Evolutionary conservation across 2,113 vertebrate species (phyloP), one percentile per base, ranked within the genome.

Genomic region (Perccottus glenii): DNA sequence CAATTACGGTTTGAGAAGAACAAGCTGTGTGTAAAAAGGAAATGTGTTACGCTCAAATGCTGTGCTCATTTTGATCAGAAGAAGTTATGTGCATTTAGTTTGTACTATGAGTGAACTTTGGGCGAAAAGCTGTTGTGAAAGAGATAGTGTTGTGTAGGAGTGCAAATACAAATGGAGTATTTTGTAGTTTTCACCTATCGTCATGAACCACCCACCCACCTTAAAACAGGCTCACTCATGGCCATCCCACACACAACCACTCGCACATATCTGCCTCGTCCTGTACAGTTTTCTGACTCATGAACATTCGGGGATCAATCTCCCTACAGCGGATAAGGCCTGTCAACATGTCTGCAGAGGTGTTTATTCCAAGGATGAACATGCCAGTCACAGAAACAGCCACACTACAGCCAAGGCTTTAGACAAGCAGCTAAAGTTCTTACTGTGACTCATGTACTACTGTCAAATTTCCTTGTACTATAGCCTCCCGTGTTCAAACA

Each of bases 101-200:
- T 46, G 48, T 33, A 60, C 42, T 16, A 35, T 67, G 44, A 60
- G n/a, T 60, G 38, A 6, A 60, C 49, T 64, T 43, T 50, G 40
- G 59, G 55, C 49, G 47, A 35, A 74, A 65, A 56, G 60, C 38
- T 19, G 11, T 36, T 57, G 60, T 68, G 14, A 53, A 66, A 48
- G 40, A 40, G 11, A 15, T 38, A 48, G 45, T 57, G 43, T 9
- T 47, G 60, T 53, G 67, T 70, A 50, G 56, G 67, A 64, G 63
- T 65, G 73, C 12, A 57, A 80, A 55, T 15, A 67, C 7, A 68
- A 51, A 43, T 55, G 43, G 56, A 68, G 40, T 58, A 38, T 57
- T 53, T 68, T 74, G 52, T 56, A 69, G 60, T 82, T 55, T 71
- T 72, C 67, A 73, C 5, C 48, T 36, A 56, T 73, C 67, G 60